Conservation (phyloP, 2,888 invertebrate species). For the Eudasyphora cyanicolor region DNA sequence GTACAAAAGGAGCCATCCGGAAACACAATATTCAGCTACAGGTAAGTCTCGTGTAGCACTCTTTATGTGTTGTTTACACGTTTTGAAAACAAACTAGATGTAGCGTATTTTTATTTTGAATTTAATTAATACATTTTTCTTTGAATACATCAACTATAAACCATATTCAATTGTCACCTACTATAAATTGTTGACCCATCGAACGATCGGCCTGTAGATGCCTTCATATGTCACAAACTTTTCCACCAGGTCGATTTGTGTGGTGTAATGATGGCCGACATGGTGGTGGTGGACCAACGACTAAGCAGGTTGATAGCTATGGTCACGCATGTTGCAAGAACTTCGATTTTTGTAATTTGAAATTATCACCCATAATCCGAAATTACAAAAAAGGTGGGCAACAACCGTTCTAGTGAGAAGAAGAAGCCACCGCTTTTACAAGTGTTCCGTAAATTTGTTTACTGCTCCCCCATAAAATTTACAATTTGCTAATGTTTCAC, state of each 20-base stretch:
- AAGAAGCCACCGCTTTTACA: slow-evolving; percentile 61
- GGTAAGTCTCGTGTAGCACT: slow-evolving; percentile 84
- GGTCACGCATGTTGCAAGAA: slow-evolving; percentile 79
- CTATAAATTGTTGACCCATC: slow-evolving; percentile 29
- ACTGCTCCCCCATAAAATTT: slow-evolving; percentile 51
- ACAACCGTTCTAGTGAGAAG: background rate
- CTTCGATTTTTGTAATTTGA: slow-evolving; percentile 79
- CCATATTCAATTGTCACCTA: background rate
- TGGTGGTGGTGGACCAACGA: slow-evolving; percentile 78
- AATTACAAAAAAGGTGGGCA: slow-evolving; percentile 70
- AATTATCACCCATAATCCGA: slow-evolving; percentile 79
- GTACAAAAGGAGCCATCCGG: slow-evolving; percentile 80
- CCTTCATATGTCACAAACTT: slow-evolving; percentile 77
- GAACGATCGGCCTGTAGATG: slow-evolving; percentile 71
- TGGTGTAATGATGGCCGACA: slow-evolving; percentile 79
- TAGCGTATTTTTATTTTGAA: slow-evolving; percentile 16
- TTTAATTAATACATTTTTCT: slow-evolving; percentile 37
- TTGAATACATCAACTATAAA: slow-evolving; percentile 30
- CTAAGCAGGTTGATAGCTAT: slow-evolving; percentile 75
- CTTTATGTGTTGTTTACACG: background rate
- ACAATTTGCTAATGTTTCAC: slow-evolving; percentile 35
- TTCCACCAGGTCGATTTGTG: slow-evolving; percentile 78
- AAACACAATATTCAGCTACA: slow-evolving; percentile 84
- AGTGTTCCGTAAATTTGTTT: slow-evolving; percentile 50
- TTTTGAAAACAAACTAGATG: slow-evolving; percentile 32